Base-by-base conservation (phyloP, 2,113 vertebrate species). In the Actenoides lindsayi region DNA sequence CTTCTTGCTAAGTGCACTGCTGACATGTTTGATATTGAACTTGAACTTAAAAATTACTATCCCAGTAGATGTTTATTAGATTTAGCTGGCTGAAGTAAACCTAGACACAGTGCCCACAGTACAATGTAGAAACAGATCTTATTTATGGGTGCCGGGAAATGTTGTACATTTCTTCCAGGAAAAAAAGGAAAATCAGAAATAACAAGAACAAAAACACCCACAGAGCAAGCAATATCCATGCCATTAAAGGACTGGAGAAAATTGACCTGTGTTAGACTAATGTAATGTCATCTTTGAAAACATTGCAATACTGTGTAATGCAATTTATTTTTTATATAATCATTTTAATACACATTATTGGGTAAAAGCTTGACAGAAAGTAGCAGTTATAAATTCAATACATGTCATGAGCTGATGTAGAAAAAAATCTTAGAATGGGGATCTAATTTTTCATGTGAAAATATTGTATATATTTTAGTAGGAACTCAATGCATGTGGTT, bases 51-150 rank as follows among this genome's bases (percentile, higher is more conserved):
- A 97, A 96, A 97, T 97, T 95, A 48, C 97, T 95, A 79, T 96
- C 95, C 87, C 94, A 92, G 92, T 96, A 97, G 97, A 97, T 96
- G 95, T 83, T 98, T 97, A 98, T 98, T 98, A 96, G 96, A 97
- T 98, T 97, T 97, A 95, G 64, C 53, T 76, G 75, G 64, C 90
- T 96, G 96, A 97, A 96, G 95, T 95, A 98, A 97, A 93, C 80
- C 92, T 92, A 97, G 95, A 96, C 90, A 85, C 80, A 83, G 87
- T 87, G 95, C 93, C 95, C 42, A 1, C 94, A 89, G 74, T 71
- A 82, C 84, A 94, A 79, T 88, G 81, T 94, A 96, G 95, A 94
- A 97, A 28, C 89, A 97, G 89, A 97, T 91, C 87, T 97, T 97
- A 97, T 98, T 97, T 97, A 95, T 97, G 94, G 91, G 93, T 97